Evolutionary conservation across 2,797 vertebrate genomes (phyloP).

Genomic region (Muscicapa comitata): DNA sequence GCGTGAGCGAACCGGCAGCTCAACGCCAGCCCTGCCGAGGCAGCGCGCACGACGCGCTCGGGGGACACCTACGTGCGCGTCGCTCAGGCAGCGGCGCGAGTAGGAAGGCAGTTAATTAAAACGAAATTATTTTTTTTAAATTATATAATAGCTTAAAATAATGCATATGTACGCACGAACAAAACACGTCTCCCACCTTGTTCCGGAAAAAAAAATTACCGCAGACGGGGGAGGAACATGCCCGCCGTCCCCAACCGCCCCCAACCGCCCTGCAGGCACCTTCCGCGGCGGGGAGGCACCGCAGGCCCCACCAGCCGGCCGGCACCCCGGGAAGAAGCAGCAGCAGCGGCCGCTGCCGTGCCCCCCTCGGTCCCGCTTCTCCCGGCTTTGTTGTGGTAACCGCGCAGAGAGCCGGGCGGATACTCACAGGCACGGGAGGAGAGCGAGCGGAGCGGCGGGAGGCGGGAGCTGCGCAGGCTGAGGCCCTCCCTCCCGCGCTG

Average conservation of each 20-base stretch:
- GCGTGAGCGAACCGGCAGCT: background rate
- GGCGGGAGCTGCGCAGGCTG: fast-evolving
- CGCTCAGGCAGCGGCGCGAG: background rate
- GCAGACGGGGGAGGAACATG: background rate
- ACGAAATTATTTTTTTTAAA: fast-evolving
- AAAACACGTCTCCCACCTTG: background rate
- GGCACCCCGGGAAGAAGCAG: background rate
- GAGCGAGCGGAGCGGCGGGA: fast-evolving
- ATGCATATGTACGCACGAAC: fast-evolving
- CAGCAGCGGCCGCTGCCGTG: background rate
- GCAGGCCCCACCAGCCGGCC: background rate
- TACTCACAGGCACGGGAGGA: background rate
- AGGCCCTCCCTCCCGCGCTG: fast-evolving
- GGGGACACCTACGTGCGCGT: background rate
- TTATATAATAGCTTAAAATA: background rate
- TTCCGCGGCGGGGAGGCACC: background rate
- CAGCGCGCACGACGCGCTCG: background rate
- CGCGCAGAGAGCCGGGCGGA: background rate
- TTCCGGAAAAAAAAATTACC: background rate
- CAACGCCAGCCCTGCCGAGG: background rate
- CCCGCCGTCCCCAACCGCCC: background rate
- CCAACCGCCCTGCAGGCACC: background rate
- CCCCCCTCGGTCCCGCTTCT: too few relatives aligned
- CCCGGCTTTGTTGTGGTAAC: constrained; percentile 4
- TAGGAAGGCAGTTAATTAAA: fast-evolving